phyloP scores from a whole-genome alignment of 2,113 vertebrate genomes.

The Atherinomorus stipes region DNA sequence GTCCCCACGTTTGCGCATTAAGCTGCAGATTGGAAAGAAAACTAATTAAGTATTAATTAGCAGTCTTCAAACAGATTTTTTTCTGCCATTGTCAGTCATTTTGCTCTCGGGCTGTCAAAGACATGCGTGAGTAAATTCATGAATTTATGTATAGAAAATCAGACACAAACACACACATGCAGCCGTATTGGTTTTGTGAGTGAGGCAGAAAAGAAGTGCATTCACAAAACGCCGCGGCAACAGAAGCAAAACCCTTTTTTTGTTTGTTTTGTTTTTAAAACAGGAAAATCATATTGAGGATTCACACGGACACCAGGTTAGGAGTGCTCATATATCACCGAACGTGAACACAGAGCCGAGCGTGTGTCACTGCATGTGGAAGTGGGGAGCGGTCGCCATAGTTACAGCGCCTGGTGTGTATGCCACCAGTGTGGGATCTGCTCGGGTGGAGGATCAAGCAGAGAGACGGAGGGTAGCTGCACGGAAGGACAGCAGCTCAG shows the following conservation, averaged over 20 bases:
- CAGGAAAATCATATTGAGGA: not conserved
- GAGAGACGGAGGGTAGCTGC: conserved; percentile 41
- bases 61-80: conserved; percentile 74
- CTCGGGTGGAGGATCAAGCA: conserved; percentile 53
- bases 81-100: conserved; percentile 76
- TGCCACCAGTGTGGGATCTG: conserved; percentile 62
- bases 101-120: conserved; percentile 61
- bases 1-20: conserved; percentile 65
- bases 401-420: conserved; percentile 62
- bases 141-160: conserved; percentile 62
- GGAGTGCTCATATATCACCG: not conserved
- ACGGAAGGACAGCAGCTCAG: conserved; percentile 45
- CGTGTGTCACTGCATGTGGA: conserved; percentile 32
- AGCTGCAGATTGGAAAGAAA: conserved; percentile 71
- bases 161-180: conserved; percentile 34
- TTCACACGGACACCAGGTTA: conserved; percentile 15
- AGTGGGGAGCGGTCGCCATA: conserved; percentile 69
- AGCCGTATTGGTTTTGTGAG: conserved; percentile 28
- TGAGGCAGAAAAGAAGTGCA: conserved; percentile 27
- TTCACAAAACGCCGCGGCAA: conserved; percentile 25
- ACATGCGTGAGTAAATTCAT: conserved; percentile 57
- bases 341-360: conserved; percentile 4
- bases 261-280: conserved; percentile 1
- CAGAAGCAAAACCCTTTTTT: conserved; percentile 26
- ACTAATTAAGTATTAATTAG: conserved; percentile 85